Percentiles rank a stretch among this genome's conserved stretches.
Conservation (phyloP, 2,113 vertebrate species). For the Trachemys scripta region DNA sequence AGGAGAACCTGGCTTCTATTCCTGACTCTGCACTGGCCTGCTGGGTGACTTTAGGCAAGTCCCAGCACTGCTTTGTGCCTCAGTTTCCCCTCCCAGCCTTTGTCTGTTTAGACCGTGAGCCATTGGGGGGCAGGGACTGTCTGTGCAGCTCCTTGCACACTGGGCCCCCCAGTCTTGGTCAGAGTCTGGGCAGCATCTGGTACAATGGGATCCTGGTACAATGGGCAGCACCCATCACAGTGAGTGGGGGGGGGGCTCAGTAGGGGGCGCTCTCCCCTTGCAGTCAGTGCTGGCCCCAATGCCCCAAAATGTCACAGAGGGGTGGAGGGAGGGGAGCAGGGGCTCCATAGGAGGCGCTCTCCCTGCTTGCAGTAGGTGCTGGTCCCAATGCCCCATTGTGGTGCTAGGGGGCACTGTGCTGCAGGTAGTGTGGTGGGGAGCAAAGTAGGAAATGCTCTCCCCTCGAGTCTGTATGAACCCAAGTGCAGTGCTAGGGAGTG, state of each 20-base stretch:
- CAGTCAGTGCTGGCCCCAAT: too few relatives aligned
- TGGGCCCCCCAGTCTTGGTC: neutral
- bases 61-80: neutral
- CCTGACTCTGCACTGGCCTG: neutral
- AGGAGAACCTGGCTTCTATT: neutral
- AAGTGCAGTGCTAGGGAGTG: neutral
- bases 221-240: too few relatives aligned
- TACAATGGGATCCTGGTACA: too few relatives aligned
- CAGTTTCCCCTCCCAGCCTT: neutral
- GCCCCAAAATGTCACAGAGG: too few relatives aligned
- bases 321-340: neutral
- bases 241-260: neutral
- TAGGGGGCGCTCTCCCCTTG: too few relatives aligned
- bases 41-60: neutral
- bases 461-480: neutral
- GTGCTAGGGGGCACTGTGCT: neutral
- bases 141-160: neutral
- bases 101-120: neutral
- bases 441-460: neutral
- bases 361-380: neutral
- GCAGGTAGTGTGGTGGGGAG: neutral
- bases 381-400: neutral
- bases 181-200: too few relatives aligned
- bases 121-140: neutral
- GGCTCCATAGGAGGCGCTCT: neutral